Evolutionary conservation across 2,113 vertebrate genomes (phyloP), one percentile per base, ranked within the genome.

Genomic region (Machaerirhynchus nigripectus): DNA sequence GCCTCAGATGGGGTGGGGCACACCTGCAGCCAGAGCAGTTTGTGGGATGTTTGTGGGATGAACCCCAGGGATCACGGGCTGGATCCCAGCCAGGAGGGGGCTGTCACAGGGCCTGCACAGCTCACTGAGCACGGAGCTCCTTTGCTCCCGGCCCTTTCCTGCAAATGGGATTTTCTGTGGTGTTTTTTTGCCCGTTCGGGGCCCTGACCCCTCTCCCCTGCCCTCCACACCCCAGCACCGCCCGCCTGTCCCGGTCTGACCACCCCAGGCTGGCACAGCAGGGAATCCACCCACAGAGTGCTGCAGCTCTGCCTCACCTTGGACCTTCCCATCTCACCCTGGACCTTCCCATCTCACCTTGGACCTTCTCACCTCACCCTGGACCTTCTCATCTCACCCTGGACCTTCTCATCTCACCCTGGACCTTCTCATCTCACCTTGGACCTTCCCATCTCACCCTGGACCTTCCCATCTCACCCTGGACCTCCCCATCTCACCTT

Each of bases 111-210:
- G 7, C 8, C 65, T n/a, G 50, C 31, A 3, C 0, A 0, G 16
- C 61, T n/a, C 2, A 0, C 13, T 2, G 33, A 84, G n/a, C 31
- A 8, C 70, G 31, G 26, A 42, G 15, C 16, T 21, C 0, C 0
- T 75, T 37, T 47, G 42, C 11, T 37, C 27, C 55, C n/a, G 3
- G 33, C 13, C 35, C 42, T 12, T 75, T 40, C 26, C 27, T 44
- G 9, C 11, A 24, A 19, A 53, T 4, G 1, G 8, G 35, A 49
- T 56, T 67, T 69, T 3, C 6, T 0, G 1, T 1, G 44, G 13
- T 10, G 27, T 12, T 44, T 70, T 44, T 70, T 22, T 26, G 19
- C 46, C 61, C 26, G 1, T 35, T 1, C 7, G 57, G 39, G 37
- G 7, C 26, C 35, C 59, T 7, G 35, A 30, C 16, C 11, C 40